phyloP scores from a whole-genome alignment of 2,113 vertebrate species.

The Poeciliopsis turrubarensis region DNA sequence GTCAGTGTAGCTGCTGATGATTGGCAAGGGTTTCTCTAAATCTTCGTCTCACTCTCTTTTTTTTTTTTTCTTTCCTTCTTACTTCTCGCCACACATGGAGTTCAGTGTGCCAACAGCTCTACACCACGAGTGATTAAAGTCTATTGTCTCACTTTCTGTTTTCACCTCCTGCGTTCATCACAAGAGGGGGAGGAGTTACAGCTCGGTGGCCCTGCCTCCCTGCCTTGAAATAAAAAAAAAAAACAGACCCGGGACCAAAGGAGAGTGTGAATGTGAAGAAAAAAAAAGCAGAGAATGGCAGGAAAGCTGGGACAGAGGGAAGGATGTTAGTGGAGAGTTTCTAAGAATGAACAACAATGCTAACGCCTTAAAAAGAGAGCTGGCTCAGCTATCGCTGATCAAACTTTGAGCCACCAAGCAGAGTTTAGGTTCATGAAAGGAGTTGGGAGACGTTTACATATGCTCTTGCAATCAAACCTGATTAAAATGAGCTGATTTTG shows the following conservation, averaged over 20 bases:
- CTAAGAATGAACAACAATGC: constrained; percentile 50
- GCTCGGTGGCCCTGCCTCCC: constrained; percentile 31
- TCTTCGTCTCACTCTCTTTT: constrained; percentile 1
- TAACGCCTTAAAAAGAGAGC: constrained; percentile 20
- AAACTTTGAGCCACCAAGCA: constrained; percentile 3
- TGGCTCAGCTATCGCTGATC: not conserved
- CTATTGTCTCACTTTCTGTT: constrained; percentile 74
- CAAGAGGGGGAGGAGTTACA: constrained; percentile 51
- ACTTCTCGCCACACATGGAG: constrained; percentile 26
- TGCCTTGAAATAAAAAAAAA: not conserved
- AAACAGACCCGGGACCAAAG: constrained; percentile 21
- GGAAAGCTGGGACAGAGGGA: constrained; percentile 42
- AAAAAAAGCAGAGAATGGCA: constrained; percentile 40
- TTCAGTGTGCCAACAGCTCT: constrained; percentile 58
- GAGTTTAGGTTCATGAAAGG: not conserved
- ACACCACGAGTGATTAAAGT: constrained; percentile 76
- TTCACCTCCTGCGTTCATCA: constrained; percentile 54
- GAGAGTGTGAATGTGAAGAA: constrained; percentile 33
- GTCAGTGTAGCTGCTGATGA: not conserved
- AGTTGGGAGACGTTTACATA: not conserved
- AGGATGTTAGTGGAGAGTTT: constrained; percentile 50
- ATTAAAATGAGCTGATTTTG: too few species aligned
- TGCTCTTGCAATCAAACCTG: too few species aligned
- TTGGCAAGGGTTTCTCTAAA: constrained; percentile 24
- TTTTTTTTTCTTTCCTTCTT: not conserved